Evolutionary conservation across 2,888 invertebrate species (phyloP).

Genomic region (Cephus rjabovi): DNA sequence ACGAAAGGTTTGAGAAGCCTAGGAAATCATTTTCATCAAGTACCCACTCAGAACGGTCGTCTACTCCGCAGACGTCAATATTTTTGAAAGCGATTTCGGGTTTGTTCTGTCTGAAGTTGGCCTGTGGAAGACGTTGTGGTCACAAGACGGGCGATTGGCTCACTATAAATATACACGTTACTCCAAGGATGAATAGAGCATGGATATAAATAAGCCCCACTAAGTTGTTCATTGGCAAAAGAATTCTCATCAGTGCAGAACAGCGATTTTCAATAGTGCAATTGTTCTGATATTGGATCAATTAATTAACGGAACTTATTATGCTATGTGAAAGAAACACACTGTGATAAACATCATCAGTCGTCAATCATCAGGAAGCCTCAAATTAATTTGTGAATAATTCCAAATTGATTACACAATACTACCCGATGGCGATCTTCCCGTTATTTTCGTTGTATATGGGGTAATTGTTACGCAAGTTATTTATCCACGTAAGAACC

Average conservation of each 20-base stretch:
- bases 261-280: background rate
- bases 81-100: background rate
- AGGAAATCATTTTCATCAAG: background rate
- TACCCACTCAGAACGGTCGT: background rate
- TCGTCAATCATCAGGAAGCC: background rate
- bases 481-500: constrained; percentile 36
- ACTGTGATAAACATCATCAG: background rate
- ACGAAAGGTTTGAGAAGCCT: background rate
- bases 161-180: constrained; percentile 58
- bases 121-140: constrained; percentile 33
- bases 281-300: background rate
- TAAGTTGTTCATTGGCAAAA: constrained; percentile 3
- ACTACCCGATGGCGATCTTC: background rate
- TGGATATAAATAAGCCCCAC: constrained; percentile 36
- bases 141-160: constrained; percentile 45
- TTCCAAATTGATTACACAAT: background rate
- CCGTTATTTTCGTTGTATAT: constrained; percentile 18
- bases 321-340: background rate
- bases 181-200: constrained; percentile 62
- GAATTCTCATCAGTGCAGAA: background rate
- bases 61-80: background rate
- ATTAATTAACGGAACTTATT: background rate
- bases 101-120: background rate
- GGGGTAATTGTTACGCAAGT: constrained; percentile 30
- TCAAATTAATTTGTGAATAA: background rate